A percentile compares a stretch with the other conserved stretches of the same genome.
phyloP scores from a whole-genome alignment of 2,797 vertebrate species.

The Distichodus sexfasciatus region DNA sequence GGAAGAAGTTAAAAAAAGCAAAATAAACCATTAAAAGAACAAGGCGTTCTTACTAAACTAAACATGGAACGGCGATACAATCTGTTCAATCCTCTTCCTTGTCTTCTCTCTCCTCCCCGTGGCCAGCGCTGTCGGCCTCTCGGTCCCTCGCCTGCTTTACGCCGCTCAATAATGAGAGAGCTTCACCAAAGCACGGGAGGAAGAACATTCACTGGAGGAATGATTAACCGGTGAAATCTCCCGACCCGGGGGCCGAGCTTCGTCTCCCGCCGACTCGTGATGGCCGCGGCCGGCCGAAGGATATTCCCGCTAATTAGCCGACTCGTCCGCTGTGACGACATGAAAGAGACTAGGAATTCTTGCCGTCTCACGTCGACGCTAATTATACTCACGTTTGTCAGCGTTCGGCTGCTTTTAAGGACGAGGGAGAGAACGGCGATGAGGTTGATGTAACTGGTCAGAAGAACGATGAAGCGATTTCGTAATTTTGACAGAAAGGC shows the following conservation, averaged over 20 bases:
- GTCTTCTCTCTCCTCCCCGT: background rate
- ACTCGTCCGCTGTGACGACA: constrained; percentile 39
- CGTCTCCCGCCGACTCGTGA: constrained; percentile 22
- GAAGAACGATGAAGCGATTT: constrained; percentile 34
- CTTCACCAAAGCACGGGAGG: constrained; percentile 38
- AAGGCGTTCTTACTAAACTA: too few species aligned
- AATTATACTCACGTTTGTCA: constrained; percentile 57
- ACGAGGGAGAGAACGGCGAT: constrained; percentile 56
- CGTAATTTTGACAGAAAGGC: constrained; percentile 17
- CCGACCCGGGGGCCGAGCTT: constrained; percentile 33
- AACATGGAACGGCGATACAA: too few species aligned
- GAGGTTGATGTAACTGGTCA: constrained; percentile 48
- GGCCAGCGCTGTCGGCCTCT: constrained; percentile 1
- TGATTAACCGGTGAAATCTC: constrained; percentile 45
- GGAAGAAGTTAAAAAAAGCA: too few species aligned
- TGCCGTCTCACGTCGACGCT: constrained; percentile 52
- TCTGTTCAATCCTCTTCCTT: background rate
- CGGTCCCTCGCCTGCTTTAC: constrained; percentile 32
- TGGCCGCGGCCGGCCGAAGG: constrained; percentile 48
- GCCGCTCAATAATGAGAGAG: constrained; percentile 59
- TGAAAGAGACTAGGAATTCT: constrained; percentile 49
- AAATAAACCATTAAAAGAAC: too few species aligned
- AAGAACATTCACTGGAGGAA: constrained; percentile 44
- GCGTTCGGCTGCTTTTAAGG: constrained; percentile 44
- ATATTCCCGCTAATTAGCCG: constrained; percentile 66